phyloP scores from a whole-genome alignment of 1,140 invertebrate genomes.

The Calephelis nemesis region DNA sequence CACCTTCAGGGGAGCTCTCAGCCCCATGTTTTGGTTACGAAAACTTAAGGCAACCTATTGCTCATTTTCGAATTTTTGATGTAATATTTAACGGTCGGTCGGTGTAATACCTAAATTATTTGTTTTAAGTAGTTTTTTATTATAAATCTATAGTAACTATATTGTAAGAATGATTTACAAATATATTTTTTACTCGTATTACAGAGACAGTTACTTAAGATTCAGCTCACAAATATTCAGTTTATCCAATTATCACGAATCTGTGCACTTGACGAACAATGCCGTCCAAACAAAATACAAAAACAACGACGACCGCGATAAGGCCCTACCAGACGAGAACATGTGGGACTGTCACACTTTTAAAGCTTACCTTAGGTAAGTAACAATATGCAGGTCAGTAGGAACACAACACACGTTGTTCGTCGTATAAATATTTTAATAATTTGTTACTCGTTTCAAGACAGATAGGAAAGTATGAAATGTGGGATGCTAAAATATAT shows the following conservation, averaged over 20 bases:
- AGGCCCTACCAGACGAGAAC: constrained; percentile 88
- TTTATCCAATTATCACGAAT: constrained; percentile 94
- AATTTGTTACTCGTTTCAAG: constrained; percentile 58
- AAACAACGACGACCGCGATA: constrained; percentile 87
- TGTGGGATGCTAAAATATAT: constrained; percentile 91
- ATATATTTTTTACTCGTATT: constrained; percentile 31
- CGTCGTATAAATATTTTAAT: constrained; percentile 30
- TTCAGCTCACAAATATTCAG: constrained; percentile 96
- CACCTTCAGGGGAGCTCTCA: no score
- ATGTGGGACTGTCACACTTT: constrained; percentile 93
- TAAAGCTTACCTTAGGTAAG: constrained; percentile 84
- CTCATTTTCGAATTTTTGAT: no score
- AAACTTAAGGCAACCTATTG: no score
- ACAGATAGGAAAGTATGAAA: constrained; percentile 85
- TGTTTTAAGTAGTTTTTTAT: no score
- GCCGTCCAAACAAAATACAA: constrained; percentile 95
- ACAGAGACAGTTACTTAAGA: constrained; percentile 92
- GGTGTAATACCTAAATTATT: no score
- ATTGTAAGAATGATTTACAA: no score
- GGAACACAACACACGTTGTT: background rate
- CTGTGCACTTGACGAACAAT: constrained; percentile 96
- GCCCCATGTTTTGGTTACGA: no score
- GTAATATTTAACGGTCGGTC: no score
- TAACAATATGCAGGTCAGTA: constrained; percentile 64
- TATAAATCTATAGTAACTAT: background rate